phyloP scores from a whole-genome alignment of 1,140 invertebrate species.

The Elysia chlorotica region DNA sequence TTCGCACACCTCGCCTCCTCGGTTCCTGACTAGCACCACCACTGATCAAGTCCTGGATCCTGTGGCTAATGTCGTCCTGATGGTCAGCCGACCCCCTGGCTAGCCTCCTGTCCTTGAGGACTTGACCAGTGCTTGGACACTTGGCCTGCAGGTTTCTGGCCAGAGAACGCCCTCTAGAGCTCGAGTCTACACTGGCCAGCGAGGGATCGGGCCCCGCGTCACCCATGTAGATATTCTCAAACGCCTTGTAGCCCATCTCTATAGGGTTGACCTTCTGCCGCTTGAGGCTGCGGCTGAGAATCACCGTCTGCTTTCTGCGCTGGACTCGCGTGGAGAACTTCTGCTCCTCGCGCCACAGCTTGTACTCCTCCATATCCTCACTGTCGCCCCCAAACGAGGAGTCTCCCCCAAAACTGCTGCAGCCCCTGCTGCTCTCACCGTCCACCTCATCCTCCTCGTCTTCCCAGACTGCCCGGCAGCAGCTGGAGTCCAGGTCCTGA shows the following conservation, averaged over 20 bases:
- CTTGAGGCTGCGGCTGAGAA: too few relatives aligned
- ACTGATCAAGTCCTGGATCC: background rate
- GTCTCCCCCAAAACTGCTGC: too few relatives aligned
- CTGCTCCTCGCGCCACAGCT: background rate
- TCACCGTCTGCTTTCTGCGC: constrained; percentile 10
- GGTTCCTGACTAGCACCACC: background rate
- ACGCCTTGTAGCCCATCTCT: background rate
- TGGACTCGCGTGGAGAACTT: background rate
- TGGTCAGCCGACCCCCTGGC: background rate
- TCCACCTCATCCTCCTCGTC: too few relatives aligned
- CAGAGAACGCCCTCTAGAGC: too few relatives aligned
- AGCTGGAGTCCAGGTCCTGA: background rate
- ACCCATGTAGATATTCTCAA: constrained; percentile 7
- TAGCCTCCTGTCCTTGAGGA: too few relatives aligned
- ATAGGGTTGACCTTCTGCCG: too few relatives aligned
- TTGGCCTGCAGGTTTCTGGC: too few relatives aligned
- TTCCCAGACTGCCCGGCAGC: too few relatives aligned
- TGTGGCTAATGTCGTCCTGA: background rate
- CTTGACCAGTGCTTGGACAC: too few relatives aligned
- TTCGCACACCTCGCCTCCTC: background rate
- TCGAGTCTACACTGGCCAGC: too few relatives aligned
- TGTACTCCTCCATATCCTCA: background rate
- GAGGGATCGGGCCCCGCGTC: background rate
- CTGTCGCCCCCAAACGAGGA: background rate
- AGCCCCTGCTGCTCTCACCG: too few relatives aligned